These are phyloP conservation scores for Aldrovandia affinis DNA, from an alignment of 2,797 vertebrate species.

Conservation along the genomic window DNA sequence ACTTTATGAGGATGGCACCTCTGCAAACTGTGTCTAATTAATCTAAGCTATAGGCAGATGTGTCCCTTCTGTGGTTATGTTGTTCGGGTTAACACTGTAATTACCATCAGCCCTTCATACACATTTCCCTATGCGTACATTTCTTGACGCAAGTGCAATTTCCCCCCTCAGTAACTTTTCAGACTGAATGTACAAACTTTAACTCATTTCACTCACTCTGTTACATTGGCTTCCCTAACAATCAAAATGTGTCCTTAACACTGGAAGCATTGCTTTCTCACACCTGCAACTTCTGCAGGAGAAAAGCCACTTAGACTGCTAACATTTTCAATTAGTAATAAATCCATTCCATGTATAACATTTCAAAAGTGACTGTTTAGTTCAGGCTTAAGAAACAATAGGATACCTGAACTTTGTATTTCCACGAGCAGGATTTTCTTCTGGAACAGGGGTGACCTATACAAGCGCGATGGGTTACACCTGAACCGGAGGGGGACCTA, in stretches of 20 bases:
- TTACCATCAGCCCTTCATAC: constrained; percentile 44
- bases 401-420: too few relatives aligned
- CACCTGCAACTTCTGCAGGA: neutral
- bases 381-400: too few relatives aligned
- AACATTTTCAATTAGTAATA: too few relatives aligned
- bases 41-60: constrained; percentile 40
- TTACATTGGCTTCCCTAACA: neutral
- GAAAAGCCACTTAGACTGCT: neutral
- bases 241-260: too few relatives aligned
- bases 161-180: constrained; percentile 1
- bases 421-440: too few relatives aligned
- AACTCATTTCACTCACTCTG: neutral
- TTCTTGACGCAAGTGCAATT: neutral
- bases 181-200: neutral
- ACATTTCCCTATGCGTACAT: neutral
- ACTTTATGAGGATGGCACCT: constrained; percentile 32
- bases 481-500: too few relatives aligned
- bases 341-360: too few relatives aligned
- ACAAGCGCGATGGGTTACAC: too few relatives aligned
- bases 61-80: neutral
- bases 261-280: neutral
- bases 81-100: constrained; percentile 43
- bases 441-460: too few relatives aligned
- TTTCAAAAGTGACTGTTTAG: too few relatives aligned
- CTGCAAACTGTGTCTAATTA: constrained; percentile 14